phyloP scores from a whole-genome alignment of 1,140 invertebrate genomes.

The Eriosoma lanigerum region DNA sequence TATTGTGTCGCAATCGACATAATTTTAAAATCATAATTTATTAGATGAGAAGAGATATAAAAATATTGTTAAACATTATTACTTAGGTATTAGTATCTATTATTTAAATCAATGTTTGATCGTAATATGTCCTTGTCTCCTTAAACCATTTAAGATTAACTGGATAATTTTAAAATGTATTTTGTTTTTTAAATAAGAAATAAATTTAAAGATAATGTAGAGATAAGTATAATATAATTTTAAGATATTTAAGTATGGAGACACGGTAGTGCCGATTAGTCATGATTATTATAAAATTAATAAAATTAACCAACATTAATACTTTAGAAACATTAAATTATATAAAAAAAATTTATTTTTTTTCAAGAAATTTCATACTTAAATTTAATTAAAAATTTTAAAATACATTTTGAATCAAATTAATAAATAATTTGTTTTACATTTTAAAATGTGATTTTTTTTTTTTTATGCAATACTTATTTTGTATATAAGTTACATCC shows the following conservation, averaged over 20 bases:
- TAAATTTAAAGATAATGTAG: constrained; percentile 2
- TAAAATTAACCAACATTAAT: no score
- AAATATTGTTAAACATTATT: constrained; percentile 14
- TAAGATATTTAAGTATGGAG: constrained; percentile 17
- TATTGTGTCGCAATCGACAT: no score
- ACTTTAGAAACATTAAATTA: not conserved
- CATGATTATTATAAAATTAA: constrained; percentile 40
- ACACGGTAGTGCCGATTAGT: constrained; percentile 17
- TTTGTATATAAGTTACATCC: no score
- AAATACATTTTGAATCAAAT: not conserved
- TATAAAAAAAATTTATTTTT: not conserved
- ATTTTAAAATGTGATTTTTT: no score
- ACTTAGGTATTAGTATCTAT: not conserved
- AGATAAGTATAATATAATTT: not conserved
- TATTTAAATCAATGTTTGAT: constrained; percentile 5
- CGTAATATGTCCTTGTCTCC: constrained; percentile 5
- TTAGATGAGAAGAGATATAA: no score
- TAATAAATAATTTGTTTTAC: not conserved
- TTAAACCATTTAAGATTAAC: not conserved
- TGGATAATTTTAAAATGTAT: constrained; percentile 1
- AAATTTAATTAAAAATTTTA: not conserved
- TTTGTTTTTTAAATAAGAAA: constrained; percentile 24
- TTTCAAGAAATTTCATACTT: constrained; percentile 8
- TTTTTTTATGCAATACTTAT: no score
- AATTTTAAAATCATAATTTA: no score